Conservation (phyloP, 2,113 vertebrate species). For the western clawed frog (Xenopus tropicalis) region DNA sequence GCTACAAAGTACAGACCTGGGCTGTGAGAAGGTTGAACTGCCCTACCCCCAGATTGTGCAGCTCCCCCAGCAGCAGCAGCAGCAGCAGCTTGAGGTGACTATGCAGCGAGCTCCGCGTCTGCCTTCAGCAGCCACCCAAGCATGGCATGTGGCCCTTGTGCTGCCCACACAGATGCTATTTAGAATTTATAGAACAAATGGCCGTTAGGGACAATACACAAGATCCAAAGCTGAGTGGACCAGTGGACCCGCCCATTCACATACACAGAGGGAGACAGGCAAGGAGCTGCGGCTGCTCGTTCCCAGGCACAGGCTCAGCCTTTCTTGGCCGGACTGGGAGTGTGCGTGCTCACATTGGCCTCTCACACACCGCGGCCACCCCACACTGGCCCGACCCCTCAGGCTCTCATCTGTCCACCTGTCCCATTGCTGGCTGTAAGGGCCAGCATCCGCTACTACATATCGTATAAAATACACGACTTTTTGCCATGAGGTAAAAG, state of each 20-base stretch:
- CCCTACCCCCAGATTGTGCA: conserved; percentile 21
- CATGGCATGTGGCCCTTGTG: conserved; percentile 23
- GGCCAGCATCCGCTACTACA: no score
- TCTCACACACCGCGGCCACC: no score
- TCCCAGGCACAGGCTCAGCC: conserved; percentile 27
- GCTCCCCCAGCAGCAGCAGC: background rate
- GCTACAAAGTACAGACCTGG: background rate
- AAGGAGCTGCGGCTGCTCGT: conserved; percentile 27
- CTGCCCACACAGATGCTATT: conserved; percentile 19
- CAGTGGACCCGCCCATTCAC: conserved; percentile 33
- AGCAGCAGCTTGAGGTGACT: background rate
- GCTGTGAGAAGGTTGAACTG: conserved; percentile 16
- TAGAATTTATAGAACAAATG: conserved; percentile 42
- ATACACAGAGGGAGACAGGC: background rate
- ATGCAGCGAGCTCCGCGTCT: background rate
- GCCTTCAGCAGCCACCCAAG: conserved; percentile 15
- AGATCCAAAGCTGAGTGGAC: conserved; percentile 28
- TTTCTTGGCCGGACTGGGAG: conserved; percentile 35
- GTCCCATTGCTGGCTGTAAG: no score
- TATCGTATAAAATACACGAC: no score
- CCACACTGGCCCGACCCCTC: no score
- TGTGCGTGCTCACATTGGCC: background rate
- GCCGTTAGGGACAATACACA: conserved; percentile 40
- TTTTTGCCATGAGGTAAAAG: no score
- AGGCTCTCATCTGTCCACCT: no score